Evolutionary conservation across 1,140 invertebrate species (phyloP), one percentile per base, ranked within the genome.

Genomic region (Thrips palmi): DNA sequence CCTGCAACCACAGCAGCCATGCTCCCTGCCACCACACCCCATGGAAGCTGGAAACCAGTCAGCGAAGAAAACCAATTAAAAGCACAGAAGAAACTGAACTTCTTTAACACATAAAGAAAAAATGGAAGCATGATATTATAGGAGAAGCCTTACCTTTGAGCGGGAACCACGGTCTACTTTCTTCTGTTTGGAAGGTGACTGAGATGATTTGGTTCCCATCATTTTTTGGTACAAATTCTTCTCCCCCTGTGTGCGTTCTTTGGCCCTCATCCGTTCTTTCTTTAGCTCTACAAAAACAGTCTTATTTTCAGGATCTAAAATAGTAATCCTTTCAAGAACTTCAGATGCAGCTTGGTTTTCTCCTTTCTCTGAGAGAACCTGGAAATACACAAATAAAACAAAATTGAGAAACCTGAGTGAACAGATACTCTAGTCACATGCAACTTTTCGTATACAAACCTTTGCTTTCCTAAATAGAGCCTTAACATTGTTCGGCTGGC

Each of bases 401-500:
- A 41, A n/a, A 14, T 31, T 24, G 49, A 65, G 62, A 40, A 33
- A 12, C 17, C 3, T 12, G 12, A 2, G 2, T 40, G 25, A 6
- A 31, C 3, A 17, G 14, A 10, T 6, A 19, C 7, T 33, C 22
- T 33, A 21, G 12, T 27, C 33, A 46, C 14, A 39, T n/a, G n/a
- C 15, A 17, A 49, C 49, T 20, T 54, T 47, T 25, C 52, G 51
- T 30, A 53, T 24, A 57, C 40, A 43, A 51, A 68, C 64, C 57
- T 77, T 79, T 53, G 78, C 80, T 66, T 89, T 87, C 46, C 86
- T 71, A 55, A 77, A 91, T 4, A 92, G 54, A 4, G 87, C 86
- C 60, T 92, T 93, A 0, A 83, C 71, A 63, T 93, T 92, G 40
- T 75, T 59, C 10, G 86, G 83, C 53, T 91, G 79, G 54, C 77